These are phyloP conservation scores for Notarius lentiginosus DNA, from an alignment of 2,113 vertebrate genomes.

Conservation along the genomic window DNA sequence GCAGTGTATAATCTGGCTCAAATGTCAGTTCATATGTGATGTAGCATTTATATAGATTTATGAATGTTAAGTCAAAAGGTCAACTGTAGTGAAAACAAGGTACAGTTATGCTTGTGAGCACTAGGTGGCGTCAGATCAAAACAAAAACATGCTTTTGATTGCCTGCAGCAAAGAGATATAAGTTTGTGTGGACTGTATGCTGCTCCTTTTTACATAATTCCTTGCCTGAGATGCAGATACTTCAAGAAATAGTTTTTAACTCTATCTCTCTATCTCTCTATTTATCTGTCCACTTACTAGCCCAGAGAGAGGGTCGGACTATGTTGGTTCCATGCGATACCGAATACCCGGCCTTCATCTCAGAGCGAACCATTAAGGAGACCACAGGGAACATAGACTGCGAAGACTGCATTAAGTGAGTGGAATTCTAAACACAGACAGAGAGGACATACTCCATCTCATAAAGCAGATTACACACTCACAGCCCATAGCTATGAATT, in stretches of 20 bases:
- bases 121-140: conserved; percentile 55
- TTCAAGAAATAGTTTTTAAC: conserved; percentile 7
- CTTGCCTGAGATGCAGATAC: not conserved
- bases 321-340: conserved; percentile 94
- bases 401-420: conserved; percentile 94
- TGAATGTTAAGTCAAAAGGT: not conserved
- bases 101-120: conserved; percentile 27
- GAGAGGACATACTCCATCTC: conserved; percentile 22
- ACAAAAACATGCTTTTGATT: conserved; percentile 33
- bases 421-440: conserved; percentile 33
- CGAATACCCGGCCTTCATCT: conserved; percentile 96
- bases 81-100: not conserved
- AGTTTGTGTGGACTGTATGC: not conserved
- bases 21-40: not conserved
- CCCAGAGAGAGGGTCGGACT: conserved; percentile 83
- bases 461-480: conserved; percentile 15
- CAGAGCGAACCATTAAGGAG: conserved; percentile 98
- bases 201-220: not conserved
- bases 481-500: conserved; percentile 6
- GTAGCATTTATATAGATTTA: conserved; percentile 5
- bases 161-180: not conserved
- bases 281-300: conserved; percentile 65
- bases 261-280: conserved; percentile 27
- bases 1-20: not conserved
- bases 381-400: conserved; percentile 92